phyloP scores from a whole-genome alignment of 1,140 invertebrate genomes.

The Cyclina sinensis region DNA sequence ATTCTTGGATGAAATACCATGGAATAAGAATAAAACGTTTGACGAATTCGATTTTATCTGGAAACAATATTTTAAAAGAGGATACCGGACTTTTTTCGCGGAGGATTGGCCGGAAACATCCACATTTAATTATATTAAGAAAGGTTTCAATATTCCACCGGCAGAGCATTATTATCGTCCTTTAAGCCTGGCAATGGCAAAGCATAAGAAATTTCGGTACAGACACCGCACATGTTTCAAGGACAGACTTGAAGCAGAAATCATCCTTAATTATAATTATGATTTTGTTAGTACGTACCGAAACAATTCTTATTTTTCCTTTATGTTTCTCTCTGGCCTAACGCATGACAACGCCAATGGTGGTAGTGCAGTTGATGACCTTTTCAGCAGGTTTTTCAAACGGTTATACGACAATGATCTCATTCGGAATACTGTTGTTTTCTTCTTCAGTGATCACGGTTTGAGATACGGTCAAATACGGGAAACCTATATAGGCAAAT shows the following conservation, averaged over 20 bases:
- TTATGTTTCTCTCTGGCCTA: conserved; percentile 84
- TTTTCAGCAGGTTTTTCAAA: conserved; percentile 82
- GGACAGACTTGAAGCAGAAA: conserved; percentile 80
- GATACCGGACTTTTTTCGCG: conserved; percentile 87
- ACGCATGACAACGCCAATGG: conserved; percentile 84
- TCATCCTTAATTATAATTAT: conserved; percentile 80
- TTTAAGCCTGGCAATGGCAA: conserved; percentile 82
- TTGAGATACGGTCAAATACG: conserved; percentile 94
- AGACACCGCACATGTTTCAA: conserved; percentile 80
- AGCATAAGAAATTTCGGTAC: conserved; percentile 79
- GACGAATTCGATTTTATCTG: conserved; percentile 87
- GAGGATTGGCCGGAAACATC: conserved; percentile 87
- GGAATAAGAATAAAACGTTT: conserved; percentile 83
- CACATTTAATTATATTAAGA: conserved; percentile 87
- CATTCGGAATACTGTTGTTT: conserved; percentile 89
- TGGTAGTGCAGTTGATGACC: conserved; percentile 79
- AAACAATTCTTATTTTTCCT: conserved; percentile 82
- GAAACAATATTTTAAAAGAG: conserved; percentile 86
- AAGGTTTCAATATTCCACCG: conserved; percentile 86
- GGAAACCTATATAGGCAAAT: conserved; percentile 93
- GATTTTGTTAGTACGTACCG: conserved; percentile 77
- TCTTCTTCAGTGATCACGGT: conserved; percentile 98
- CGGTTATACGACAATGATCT: conserved; percentile 76
- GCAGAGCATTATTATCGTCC: conserved; percentile 87
- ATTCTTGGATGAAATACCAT: conserved; percentile 84